A percentile compares a stretch with the other conserved stretches of the same genome.
Evolutionary conservation across 2,113 vertebrate species (phyloP).

Genomic region (Alethe castanea): DNA sequence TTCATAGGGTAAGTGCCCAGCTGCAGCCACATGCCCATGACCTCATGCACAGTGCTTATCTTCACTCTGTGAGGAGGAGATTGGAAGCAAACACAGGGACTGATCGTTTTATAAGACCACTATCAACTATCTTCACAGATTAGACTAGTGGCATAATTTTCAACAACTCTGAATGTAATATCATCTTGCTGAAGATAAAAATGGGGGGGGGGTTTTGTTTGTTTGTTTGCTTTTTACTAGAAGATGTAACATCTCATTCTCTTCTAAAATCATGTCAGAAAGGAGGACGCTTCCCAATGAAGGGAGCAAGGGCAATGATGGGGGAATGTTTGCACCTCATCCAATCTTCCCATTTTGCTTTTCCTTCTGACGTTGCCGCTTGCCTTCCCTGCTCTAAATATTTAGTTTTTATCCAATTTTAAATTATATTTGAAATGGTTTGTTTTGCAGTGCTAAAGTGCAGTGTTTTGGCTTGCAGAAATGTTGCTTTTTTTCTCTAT

Average conservation of each 20-base stretch:
- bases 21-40: accelerated
- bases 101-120: not conserved
- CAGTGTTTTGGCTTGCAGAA: not conserved
- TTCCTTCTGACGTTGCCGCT: not conserved
- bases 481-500: not conserved
- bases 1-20: not conserved
- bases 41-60: too few species aligned
- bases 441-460: not conserved
- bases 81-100: accelerated
- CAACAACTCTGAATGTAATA: not conserved
- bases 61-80: not conserved
- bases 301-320: not conserved
- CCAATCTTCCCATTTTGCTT: not conserved
- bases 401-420: not conserved
- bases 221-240: not conserved
- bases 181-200: not conserved
- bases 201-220: not conserved
- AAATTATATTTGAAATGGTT: not conserved
- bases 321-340: not conserved
- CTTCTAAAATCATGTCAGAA: not conserved
- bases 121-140: not conserved
- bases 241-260: not conserved
- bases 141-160: not conserved
- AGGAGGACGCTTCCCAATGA: not conserved
- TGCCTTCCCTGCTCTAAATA: not conserved